These are phyloP conservation scores for Xenotilapia flavipinnis DNA, from an alignment of 2,113 vertebrate genomes.

Conservation along the genomic window DNA sequence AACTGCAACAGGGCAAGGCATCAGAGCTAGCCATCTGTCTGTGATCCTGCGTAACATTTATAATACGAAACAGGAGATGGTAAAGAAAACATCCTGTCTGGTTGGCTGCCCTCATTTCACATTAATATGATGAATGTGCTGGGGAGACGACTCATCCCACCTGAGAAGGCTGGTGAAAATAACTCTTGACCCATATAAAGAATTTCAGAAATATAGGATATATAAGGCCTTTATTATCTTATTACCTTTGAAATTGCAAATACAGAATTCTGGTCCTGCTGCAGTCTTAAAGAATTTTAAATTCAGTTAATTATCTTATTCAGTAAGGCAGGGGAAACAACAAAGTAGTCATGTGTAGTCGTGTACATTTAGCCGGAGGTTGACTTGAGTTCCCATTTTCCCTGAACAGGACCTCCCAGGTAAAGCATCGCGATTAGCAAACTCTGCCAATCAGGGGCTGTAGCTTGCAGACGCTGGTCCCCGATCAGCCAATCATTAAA, in stretches of 20 bases:
- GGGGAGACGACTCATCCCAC: not conserved
- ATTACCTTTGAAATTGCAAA: not conserved
- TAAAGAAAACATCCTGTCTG: not conserved
- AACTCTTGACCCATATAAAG: not conserved
- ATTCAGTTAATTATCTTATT: not conserved
- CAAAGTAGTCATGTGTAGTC: not conserved
- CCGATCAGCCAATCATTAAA: constrained; percentile 12
- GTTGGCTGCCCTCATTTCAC: not conserved
- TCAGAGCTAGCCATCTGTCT: not conserved
- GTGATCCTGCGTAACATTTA: not conserved
- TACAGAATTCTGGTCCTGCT: not conserved
- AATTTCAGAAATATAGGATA: not conserved
- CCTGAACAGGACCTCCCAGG: not conserved
- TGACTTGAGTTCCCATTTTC: fast-evolving
- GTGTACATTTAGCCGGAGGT: not conserved
- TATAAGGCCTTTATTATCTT: not conserved
- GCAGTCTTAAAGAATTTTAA: not conserved
- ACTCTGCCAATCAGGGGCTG: constrained; percentile 14
- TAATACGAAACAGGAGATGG: not conserved
- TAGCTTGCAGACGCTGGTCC: not conserved
- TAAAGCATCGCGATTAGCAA: not conserved
- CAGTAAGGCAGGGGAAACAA: not conserved
- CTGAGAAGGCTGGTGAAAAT: not conserved
- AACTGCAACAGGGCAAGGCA: not conserved
- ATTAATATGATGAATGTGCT: not conserved